A percentile compares a stretch with the other conserved stretches of the same genome.
Conservation (phyloP, 2,797 vertebrate genomes). For the Pterois miles region DNA sequence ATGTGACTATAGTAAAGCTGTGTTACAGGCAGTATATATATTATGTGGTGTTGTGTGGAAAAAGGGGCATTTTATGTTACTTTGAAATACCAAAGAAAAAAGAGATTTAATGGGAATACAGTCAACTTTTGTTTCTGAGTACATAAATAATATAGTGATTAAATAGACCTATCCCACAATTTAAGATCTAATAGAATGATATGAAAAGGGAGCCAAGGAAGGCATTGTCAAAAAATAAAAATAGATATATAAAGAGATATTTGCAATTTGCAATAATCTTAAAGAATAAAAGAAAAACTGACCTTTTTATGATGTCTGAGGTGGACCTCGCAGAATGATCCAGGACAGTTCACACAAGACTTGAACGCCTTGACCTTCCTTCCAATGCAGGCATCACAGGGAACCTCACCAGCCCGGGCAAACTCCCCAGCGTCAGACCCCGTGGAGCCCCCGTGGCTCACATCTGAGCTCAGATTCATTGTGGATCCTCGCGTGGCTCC, state of each 20-base stretch:
- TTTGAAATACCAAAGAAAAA: not conserved
- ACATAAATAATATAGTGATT: not conserved
- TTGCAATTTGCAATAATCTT: not conserved
- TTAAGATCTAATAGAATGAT: not conserved
- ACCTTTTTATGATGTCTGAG: slow-evolving; percentile 82
- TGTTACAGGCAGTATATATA: too few species aligned
- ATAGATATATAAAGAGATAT: too few species aligned
- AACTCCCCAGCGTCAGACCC: slow-evolving; percentile 67
- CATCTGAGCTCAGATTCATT: slow-evolving; percentile 26
- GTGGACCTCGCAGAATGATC: slow-evolving; percentile 83
- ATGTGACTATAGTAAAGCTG: not conserved
- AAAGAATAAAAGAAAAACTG: not conserved
- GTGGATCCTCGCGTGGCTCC: slow-evolving; percentile 30
- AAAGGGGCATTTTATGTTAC: not conserved
- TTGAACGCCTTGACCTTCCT: slow-evolving; percentile 84
- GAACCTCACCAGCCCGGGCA: slow-evolving; percentile 77
- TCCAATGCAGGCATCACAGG: slow-evolving; percentile 84
- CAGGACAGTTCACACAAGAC: slow-evolving; percentile 83
- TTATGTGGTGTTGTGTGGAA: not conserved
- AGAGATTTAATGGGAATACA: not conserved
- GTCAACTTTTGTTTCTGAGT: not conserved
- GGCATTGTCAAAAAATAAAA: too few species aligned
- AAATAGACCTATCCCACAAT: not conserved
- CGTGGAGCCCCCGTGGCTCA: not conserved
- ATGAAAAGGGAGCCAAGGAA: not conserved